A percentile compares a stretch with the other conserved stretches of the same genome.
These are phyloP conservation scores for Epistrophe eligans DNA, from an alignment of 2,888 invertebrate species.

Conservation along the genomic window DNA sequence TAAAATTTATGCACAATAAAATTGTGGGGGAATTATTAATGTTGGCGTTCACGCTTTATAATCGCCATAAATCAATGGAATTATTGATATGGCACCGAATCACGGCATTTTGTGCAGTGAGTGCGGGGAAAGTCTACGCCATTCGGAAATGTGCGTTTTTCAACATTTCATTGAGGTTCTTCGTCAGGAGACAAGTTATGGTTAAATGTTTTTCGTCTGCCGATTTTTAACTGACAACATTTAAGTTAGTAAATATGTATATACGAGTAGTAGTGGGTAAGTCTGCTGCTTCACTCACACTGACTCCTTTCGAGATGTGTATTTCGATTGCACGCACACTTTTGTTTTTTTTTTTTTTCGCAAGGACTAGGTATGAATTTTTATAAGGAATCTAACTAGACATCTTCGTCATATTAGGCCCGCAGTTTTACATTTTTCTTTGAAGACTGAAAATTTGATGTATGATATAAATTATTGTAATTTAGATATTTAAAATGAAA, in stretches of 20 bases:
- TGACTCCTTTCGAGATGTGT: slow-evolving; percentile 42
- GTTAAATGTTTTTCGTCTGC: slow-evolving; percentile 23
- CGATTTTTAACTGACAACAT: slow-evolving; percentile 42
- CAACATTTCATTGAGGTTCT: slow-evolving; percentile 1
- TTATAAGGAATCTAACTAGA: no score
- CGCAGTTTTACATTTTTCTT: no score
- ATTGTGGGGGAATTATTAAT: slow-evolving; percentile 84
- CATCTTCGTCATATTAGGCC: no score
- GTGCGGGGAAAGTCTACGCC: slow-evolving; percentile 68
- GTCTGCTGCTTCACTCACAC: slow-evolving; percentile 10
- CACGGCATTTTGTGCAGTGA: slow-evolving; percentile 77
- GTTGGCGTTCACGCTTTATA: slow-evolving; percentile 84
- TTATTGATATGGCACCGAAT: slow-evolving; percentile 79
- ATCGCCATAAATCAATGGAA: slow-evolving; percentile 83
- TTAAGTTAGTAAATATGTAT: slow-evolving; percentile 1
- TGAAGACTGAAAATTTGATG: no score
- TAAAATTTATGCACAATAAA: slow-evolving; percentile 84
- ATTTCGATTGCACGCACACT: slow-evolving; percentile 61
- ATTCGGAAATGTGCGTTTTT: slow-evolving; percentile 57
- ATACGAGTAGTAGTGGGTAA: slow-evolving; percentile 11
- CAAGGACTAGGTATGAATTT: no score
- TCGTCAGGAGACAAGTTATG: slow-evolving; percentile 18
- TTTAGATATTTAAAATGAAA: no score
- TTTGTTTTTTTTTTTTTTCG: not conserved
- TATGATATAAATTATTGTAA: no score